A percentile compares a stretch with the other conserved stretches of the same genome.
phyloP scores from a whole-genome alignment of 2,888 invertebrate genomes.

The Cyclophora punctaria region DNA sequence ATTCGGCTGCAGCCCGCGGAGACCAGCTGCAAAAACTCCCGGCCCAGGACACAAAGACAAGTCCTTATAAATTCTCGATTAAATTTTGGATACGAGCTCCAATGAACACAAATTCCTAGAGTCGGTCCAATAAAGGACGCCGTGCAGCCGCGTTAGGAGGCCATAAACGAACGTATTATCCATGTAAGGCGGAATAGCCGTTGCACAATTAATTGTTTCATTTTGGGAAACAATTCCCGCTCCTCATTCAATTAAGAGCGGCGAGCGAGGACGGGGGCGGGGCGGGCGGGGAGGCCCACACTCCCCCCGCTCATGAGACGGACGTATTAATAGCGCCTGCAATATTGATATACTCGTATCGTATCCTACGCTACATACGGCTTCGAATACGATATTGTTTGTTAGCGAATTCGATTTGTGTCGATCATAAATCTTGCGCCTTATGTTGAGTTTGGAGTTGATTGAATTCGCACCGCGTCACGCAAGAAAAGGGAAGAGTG shows the following conservation, averaged over 20 bases:
- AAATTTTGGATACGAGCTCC: conserved; percentile 72
- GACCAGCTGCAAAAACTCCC: conserved; percentile 61
- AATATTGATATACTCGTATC: conserved; percentile 74
- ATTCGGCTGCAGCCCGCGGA: conserved; percentile 43
- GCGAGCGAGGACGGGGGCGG: conserved; percentile 55
- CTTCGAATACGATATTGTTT: conserved; percentile 73
- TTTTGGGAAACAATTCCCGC: conserved; percentile 76
- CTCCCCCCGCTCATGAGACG: conserved; percentile 70
- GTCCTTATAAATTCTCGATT: conserved; percentile 71
- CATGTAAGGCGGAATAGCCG: conserved; percentile 76
- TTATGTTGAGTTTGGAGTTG: conserved; percentile 69
- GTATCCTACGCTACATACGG: conserved; percentile 67
- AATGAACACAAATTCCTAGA: conserved; percentile 74
- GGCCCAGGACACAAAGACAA: conserved; percentile 52
- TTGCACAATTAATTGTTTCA: conserved; percentile 77
- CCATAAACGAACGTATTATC: conserved; percentile 76
- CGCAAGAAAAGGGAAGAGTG: conserved; percentile 31
- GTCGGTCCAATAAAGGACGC: conserved; percentile 73
- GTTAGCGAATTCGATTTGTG: conserved; percentile 74
- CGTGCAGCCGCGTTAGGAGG: conserved; percentile 74
- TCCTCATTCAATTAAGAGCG: conserved; percentile 76
- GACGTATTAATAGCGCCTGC: conserved; percentile 75
- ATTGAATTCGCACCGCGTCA: conserved; percentile 59
- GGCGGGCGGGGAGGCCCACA: conserved; percentile 22
- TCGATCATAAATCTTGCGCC: conserved; percentile 75